phyloP scores from a whole-genome alignment of 2,797 vertebrate species.

The Dendrocincla fuliginosa region DNA sequence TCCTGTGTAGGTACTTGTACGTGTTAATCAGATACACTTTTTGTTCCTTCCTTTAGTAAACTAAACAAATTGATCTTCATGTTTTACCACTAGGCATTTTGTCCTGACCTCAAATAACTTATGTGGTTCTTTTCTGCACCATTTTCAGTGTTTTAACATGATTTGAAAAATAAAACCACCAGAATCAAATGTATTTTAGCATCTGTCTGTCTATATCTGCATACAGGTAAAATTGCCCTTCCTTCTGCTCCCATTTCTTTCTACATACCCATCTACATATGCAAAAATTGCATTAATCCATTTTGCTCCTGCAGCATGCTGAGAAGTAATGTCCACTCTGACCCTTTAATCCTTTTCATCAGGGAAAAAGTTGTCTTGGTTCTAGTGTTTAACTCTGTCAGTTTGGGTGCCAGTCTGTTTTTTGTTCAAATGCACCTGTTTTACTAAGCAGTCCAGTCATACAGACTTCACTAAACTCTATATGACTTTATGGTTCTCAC shows the following conservation, averaged over 20 bases:
- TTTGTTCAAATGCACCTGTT: not conserved
- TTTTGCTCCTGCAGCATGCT: not conserved
- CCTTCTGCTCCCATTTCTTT: not conserved
- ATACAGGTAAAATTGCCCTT: not conserved
- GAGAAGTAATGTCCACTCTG: not conserved
- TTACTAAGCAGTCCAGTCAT: not conserved
- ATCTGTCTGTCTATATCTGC: not conserved
- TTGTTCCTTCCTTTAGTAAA: not conserved
- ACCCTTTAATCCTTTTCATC: not conserved
- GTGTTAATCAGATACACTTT: not conserved
- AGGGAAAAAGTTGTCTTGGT: not conserved
- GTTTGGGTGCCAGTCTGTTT: not conserved
- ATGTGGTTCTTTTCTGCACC: not conserved
- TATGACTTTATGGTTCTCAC: not conserved
- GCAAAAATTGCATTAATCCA: not conserved
- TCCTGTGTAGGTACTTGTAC: not conserved
- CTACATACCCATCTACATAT: not conserved
- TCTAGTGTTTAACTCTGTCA: not conserved
- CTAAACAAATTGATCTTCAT: not conserved
- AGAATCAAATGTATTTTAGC: not conserved
- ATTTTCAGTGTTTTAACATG: not conserved
- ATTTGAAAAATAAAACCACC: not conserved
- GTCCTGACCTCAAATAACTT: not conserved
- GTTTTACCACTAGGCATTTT: not conserved
- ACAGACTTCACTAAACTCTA: not conserved